phyloP scores from a whole-genome alignment of 2,113 vertebrate genomes.

The Ageneiosus marmoratus region DNA sequence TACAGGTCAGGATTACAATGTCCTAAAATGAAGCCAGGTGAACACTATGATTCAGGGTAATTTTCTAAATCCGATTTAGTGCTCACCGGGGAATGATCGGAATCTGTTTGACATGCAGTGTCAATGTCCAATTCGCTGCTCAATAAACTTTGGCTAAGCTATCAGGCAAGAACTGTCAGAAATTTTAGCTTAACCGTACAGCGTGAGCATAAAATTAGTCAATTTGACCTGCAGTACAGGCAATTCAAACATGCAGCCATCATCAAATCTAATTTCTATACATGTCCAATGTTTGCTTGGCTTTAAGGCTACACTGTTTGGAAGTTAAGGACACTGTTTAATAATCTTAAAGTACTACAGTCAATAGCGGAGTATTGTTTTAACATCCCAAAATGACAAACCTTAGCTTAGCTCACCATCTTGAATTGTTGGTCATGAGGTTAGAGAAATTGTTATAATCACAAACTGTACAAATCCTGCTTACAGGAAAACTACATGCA shows the following conservation, averaged over 20 bases:
- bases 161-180: neutral
- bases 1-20: neutral
- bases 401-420: neutral
- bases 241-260: neutral
- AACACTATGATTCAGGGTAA: neutral
- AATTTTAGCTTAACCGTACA: neutral
- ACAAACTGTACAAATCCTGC: neutral
- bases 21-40: neutral
- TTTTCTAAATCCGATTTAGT: neutral
- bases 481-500: neutral
- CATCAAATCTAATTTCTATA: neutral
- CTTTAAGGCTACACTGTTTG: neutral
- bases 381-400: neutral
- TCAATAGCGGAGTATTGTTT: neutral
- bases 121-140: neutral
- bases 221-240: neutral
- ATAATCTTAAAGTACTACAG: neutral
- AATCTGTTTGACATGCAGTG: neutral
- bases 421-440: neutral
- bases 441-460: neutral
- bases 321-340: neutral
- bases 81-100: neutral
- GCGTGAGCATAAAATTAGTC: neutral
- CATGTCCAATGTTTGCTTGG: neutral
- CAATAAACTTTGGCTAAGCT: neutral